Base-by-base conservation (phyloP, 2,113 vertebrate genomes). In the Delphinus delphis region DNA sequence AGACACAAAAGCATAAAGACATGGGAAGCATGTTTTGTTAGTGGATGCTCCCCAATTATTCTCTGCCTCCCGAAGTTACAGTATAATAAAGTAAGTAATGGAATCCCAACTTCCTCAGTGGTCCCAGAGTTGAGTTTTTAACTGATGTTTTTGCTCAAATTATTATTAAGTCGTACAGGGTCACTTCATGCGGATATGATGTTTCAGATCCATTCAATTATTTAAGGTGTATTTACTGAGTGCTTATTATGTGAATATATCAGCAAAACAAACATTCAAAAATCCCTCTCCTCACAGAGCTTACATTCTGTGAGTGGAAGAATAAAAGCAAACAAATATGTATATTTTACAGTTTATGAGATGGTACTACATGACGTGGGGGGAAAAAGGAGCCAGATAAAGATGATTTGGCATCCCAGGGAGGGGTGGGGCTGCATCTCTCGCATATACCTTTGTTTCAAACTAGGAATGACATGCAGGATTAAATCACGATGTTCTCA, bases 391-490 rank as follows among this genome's bases (percentile, higher is more conserved):
- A 58, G 65, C 50, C 50, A 62, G 47, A 9, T 38, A 25, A n/a
- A 0, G 14, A 41, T 28, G 3, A 77, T 23, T 9, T 21, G 3
- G 6, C 3, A 18, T 8, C 28, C 77, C 58, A 33, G 17, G 33
- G 33, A 63, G 31, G 3, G 5, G 11, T 2, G 6, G 33, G 7
- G 5, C 4, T 41, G 1, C 3, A 7, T 18, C 5, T 21, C 23
- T 68, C 2, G 8, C 9, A 3, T 79, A 11, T 7, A 14, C 18
- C 23, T 86, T 74, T 77, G 31, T 82, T 77, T 88, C 70, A 44
- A 62, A 79, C 26, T 60, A 60, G 80, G 63, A 26, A 5, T 21
- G 17, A 23, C 33, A 36, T 33, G 44, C 25, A 70, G 41, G 14
- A 41, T 65, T 71, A 88, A 83, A 55, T 26, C 58, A 68, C 31